Conservation (phyloP, 2,888 invertebrate species). For the Hydrotaea diabolus region DNA sequence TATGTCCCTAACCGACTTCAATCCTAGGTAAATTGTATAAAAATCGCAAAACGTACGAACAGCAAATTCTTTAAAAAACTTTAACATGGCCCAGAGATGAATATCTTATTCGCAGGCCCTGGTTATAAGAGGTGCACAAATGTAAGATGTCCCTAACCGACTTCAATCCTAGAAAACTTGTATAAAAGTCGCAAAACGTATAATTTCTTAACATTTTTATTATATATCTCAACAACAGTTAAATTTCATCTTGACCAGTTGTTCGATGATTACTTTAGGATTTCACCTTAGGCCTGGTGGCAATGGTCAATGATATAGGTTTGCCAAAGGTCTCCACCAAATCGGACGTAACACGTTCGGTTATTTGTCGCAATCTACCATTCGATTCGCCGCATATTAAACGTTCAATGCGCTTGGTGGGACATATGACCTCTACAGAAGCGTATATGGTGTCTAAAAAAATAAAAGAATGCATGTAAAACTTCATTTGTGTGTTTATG, state of each 20-base stretch:
- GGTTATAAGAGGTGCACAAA: no score
- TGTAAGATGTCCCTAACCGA: no score
- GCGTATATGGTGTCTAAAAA: constrained; percentile 82
- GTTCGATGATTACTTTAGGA: not conserved
- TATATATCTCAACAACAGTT: not conserved
- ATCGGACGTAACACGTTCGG: constrained; percentile 84
- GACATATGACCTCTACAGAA: constrained; percentile 85
- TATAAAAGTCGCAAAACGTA: no score
- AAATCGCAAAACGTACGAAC: no score
- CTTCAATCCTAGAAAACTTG: no score
- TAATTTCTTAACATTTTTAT: not conserved
- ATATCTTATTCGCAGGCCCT: no score
- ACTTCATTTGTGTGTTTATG: no score
- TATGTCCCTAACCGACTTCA: no score
- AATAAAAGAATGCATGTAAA: not conserved
- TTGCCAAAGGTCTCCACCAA: constrained; percentile 85
- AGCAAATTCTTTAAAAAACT: no score
- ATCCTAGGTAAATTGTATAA: no score
- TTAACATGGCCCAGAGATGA: no score
- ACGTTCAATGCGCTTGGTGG: constrained; percentile 84
- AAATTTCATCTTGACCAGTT: constrained; percentile 2
- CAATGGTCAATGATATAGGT: constrained; percentile 80
- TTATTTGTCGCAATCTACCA: constrained; percentile 87
- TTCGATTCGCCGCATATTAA: constrained; percentile 87
- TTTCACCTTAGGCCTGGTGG: constrained; percentile 70